These are phyloP conservation scores for Aythya baeri DNA, from an alignment of 2,113 vertebrate genomes.

Conservation along the genomic window DNA sequence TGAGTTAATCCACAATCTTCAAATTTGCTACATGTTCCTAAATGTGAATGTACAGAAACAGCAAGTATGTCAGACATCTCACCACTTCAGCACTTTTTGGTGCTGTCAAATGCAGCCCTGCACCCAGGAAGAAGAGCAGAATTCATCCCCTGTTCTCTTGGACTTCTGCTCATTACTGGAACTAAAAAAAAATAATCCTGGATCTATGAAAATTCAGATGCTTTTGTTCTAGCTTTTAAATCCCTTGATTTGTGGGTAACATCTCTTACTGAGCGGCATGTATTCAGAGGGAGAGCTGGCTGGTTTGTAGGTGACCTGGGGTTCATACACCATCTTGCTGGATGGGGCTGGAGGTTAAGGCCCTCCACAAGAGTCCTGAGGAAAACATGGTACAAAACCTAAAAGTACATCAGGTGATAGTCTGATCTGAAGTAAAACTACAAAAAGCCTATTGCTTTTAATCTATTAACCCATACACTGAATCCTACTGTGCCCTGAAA, in stretches of 20 bases:
- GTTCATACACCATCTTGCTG: not conserved
- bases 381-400: not conserved
- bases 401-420: not conserved
- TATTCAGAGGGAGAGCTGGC: not conserved
- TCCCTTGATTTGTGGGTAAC: not conserved
- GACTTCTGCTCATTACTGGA: not conserved
- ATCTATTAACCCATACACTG: not conserved
- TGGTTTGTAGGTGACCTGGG: not conserved
- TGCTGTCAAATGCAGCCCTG: not conserved
- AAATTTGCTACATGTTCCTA: not conserved
- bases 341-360: not conserved
- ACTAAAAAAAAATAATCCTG: not conserved
- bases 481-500: not conserved
- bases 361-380: not conserved
- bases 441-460: not conserved
- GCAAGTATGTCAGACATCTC: not conserved
- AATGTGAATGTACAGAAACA: not conserved
- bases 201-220: not conserved
- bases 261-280: not conserved
- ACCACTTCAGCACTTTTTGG: not conserved
- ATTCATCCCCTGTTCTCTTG: not conserved
- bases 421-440: not conserved
- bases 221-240: not conserved
- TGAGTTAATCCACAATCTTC: not conserved
- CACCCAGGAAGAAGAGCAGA: not conserved